Evolutionary conservation across 2,797 vertebrate genomes (phyloP).

Genomic region (Chanos chanos): DNA sequence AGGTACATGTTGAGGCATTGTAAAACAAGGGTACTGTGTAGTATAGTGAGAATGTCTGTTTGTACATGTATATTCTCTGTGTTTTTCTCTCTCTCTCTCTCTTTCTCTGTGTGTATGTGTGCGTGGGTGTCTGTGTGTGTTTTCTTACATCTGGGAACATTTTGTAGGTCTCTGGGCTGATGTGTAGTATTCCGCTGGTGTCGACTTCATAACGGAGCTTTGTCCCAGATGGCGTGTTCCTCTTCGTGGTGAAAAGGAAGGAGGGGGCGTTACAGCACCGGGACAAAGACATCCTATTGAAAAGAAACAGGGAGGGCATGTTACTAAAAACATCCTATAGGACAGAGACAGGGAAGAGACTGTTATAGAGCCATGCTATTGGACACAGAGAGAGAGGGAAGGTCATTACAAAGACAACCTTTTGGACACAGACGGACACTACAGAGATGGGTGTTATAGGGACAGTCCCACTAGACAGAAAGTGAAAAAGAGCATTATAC

Average conservation of each 20-base stretch:
- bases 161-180: slow-evolving; percentile 90
- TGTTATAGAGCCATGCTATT: slow-evolving; percentile 36
- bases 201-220: slow-evolving; percentile 97
- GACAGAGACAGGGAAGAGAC: neutral
- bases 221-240: slow-evolving; percentile 90
- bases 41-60: neutral
- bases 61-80: neutral
- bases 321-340: slow-evolving; percentile 36
- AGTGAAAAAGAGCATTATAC: no score
- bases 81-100: neutral
- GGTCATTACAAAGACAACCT: neutral
- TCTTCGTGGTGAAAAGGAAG: slow-evolving; percentile 96
- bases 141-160: slow-evolving; percentile 93
- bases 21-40: neutral
- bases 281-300: slow-evolving; percentile 80
- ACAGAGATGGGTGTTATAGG: no score
- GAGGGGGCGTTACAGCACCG: slow-evolving; percentile 95
- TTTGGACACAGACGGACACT: neutral
- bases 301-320: neutral
- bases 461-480: no score
- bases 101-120: neutral
- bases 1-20: neutral
- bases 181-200: slow-evolving; percentile 88
- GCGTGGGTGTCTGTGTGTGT: neutral
- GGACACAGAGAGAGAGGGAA: slow-evolving; percentile 17